Evolutionary conservation across 2,113 vertebrate genomes (phyloP).

Genomic region (Entomyzon cyanotis): DNA sequence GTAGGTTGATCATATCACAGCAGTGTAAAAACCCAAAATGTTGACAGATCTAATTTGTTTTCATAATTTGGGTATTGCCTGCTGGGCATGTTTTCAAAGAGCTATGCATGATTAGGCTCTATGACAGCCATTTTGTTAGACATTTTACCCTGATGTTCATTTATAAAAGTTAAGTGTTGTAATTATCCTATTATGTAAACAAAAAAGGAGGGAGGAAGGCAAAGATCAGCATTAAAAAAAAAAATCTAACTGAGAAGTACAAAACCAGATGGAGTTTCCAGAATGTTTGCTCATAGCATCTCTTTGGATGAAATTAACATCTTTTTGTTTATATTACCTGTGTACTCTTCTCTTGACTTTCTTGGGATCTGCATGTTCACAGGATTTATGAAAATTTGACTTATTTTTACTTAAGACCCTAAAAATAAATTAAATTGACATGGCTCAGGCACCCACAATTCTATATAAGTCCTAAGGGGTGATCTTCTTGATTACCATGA

Average conservation of each 20-base stretch:
- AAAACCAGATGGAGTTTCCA: background rate
- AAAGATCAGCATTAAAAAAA: background rate
- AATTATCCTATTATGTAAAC: slow-evolving; percentile 29
- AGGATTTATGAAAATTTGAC: background rate
- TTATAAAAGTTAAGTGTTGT: slow-evolving; percentile 39
- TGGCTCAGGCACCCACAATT: background rate
- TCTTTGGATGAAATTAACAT: background rate
- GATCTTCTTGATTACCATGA: background rate
- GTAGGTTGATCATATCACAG: background rate
- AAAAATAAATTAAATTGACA: background rate
- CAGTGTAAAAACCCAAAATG: background rate
- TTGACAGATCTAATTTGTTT: background rate
- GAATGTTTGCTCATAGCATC: background rate
- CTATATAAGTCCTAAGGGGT: background rate
- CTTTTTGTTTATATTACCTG: background rate
- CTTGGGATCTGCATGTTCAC: background rate
- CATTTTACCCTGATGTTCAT: background rate
- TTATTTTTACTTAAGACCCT: background rate
- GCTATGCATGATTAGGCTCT: slow-evolving; percentile 26
- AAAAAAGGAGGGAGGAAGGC: background rate
- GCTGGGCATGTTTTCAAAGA: background rate
- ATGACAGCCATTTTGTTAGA: slow-evolving; percentile 24
- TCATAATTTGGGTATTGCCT: background rate
- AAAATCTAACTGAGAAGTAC: background rate
- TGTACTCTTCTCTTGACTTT: background rate